Percentiles rank a stretch among this genome's conserved stretches.
These are phyloP conservation scores for Phania funesta DNA, from an alignment of 2,888 invertebrate genomes.

Conservation along the genomic window DNA sequence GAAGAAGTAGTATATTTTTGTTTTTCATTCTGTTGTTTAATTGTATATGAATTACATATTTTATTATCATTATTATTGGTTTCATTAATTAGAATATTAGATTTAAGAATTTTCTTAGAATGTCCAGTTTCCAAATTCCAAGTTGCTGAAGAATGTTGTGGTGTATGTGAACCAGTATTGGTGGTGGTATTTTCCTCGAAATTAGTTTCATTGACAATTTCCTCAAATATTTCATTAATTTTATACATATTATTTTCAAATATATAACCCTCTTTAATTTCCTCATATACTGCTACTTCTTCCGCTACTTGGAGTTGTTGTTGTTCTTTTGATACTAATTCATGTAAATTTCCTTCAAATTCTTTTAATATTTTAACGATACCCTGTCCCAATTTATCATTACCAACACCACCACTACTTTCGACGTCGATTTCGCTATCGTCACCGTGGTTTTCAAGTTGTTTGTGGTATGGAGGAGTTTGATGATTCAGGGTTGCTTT, in stretches of 20 bases:
- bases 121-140: conserved; percentile 18
- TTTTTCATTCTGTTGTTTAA: conserved; percentile 17
- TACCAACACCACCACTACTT: conserved; percentile 3
- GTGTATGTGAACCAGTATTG: not conserved
- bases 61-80: conserved; percentile 47
- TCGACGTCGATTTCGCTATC: conserved; percentile 3
- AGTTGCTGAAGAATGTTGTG: not conserved
- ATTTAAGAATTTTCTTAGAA: conserved; percentile 32
- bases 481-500: conserved; percentile 32
- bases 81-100: conserved; percentile 55
- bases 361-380: conserved; percentile 28
- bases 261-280: conserved; percentile 18
- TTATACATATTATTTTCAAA: conserved; percentile 49
- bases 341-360: conserved; percentile 54
- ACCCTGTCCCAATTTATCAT: not conserved
- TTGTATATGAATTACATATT: conserved; percentile 4
- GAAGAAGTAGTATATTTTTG: conserved; percentile 7
- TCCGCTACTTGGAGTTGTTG: not conserved
- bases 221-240: conserved; percentile 58
- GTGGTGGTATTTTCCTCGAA: not conserved
- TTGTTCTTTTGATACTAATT: conserved; percentile 50
- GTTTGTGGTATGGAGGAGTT: conserved; percentile 19
- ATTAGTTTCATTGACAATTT: conserved; percentile 44
- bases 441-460: conserved; percentile 10
- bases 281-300: not conserved